Base-by-base conservation (phyloP, 2,888 invertebrate species). In the Drosophila subsilvestris region DNA sequence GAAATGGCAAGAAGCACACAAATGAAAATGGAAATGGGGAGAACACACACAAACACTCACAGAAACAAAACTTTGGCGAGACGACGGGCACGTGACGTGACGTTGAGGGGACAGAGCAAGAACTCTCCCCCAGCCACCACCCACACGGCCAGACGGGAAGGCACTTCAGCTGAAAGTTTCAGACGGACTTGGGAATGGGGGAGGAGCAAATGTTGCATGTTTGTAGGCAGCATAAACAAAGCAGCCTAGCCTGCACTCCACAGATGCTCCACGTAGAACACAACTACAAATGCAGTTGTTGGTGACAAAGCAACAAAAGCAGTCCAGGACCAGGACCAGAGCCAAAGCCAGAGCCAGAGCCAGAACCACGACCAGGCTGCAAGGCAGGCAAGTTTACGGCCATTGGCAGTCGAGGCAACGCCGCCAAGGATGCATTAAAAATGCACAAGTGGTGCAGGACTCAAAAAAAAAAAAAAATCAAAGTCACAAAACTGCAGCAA, bases 121-220 rank as follows among this genome's bases (percentile, higher is more conserved):
- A 27, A 50, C 18, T 18, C 44, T 65, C 71, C 66, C 49, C 65
- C 75, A 65, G 22, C 37, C 37, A 42, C 47, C 71, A 42, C 53
- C 80, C 83, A 79, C 69, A 79, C 70, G 57, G 42, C 57, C 58
- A 72, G 48, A 72, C 63, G 42, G 63, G 66, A 50, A 60, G 61
- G 71, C 77, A 87, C 88, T 87, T 85, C 69, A 84, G 76, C 67
- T 76, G 56, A 76, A 85, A 81, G 80, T 87, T 85, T 68, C 77
- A 82, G 81, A 87, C 86, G 79, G 58, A 67, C 63, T 58, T 37
- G 37, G 69, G 57, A 55, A 55, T 29, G 72, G 12, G 22, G 7
- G 53, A 42, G 44, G 32, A 54, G 32, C 29, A 43, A 63, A 43
- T 50, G 49, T 71, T 47, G 54, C 45, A 58, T 55, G 54, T 62